A percentile compares a stretch with the other conserved stretches of the same genome.
These are phyloP conservation scores for Enteromius unitaeniatus DNA, from an alignment of 2,797 vertebrate species.

Conservation along the genomic window DNA sequence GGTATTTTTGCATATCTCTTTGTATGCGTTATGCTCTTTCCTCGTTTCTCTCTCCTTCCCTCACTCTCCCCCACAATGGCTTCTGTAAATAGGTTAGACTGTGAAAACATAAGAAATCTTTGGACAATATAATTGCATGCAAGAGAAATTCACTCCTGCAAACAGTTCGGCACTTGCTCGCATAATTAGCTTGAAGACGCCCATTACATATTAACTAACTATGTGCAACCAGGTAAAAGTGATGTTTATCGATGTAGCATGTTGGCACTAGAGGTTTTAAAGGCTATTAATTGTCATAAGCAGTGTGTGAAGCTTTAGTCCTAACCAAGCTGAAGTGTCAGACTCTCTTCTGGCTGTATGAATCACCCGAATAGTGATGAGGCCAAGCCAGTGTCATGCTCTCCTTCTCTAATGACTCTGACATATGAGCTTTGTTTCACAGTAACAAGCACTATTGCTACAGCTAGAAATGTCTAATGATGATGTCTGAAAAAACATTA, in stretches of 20 bases:
- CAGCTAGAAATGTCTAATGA: constrained; percentile 46
- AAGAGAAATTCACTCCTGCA: constrained; percentile 25
- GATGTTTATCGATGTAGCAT: constrained; percentile 48
- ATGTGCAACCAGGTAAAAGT: constrained; percentile 28
- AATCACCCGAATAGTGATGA: constrained; percentile 58
- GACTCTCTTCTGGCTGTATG: constrained; percentile 52
- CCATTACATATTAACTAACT: constrained; percentile 10
- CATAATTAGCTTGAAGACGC: constrained; percentile 36
- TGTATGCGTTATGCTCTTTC: constrained; percentile 35
- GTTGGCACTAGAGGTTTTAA: constrained; percentile 37
- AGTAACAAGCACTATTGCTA: constrained; percentile 43
- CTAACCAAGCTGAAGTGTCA: constrained; percentile 36
- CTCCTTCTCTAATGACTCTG: constrained; percentile 55
- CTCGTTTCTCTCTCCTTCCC: not conserved
- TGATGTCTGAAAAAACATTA: constrained; percentile 47
- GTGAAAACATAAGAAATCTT: constrained; percentile 50
- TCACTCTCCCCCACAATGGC: constrained; percentile 34
- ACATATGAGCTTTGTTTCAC: constrained; percentile 55
- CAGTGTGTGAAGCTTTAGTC: constrained; percentile 38
- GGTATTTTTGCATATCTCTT: constrained; percentile 58
- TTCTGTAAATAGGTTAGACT: constrained; percentile 51
- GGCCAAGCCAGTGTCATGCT: constrained; percentile 54
- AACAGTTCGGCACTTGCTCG: constrained; percentile 3
- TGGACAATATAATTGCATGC: constrained; percentile 37
- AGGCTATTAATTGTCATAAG: constrained; percentile 54